These are phyloP conservation scores for Planococcus citri DNA, from an alignment of 1,140 invertebrate species.

Conservation along the genomic window DNA sequence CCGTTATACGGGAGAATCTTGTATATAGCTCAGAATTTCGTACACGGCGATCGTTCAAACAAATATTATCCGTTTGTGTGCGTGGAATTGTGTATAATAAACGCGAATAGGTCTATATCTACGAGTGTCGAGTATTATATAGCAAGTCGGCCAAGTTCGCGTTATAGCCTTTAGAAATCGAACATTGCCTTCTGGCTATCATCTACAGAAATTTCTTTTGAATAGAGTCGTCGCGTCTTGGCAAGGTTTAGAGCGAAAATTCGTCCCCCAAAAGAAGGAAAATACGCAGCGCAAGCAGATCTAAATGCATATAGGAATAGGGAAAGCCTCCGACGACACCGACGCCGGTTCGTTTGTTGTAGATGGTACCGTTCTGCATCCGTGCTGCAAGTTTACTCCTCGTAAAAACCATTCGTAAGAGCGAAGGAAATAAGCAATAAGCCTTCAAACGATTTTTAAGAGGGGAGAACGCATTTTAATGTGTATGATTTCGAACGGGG, in stretches of 20 bases:
- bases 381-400: neutral
- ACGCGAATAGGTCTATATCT: neutral
- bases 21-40: neutral
- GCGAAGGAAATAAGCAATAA: conserved; percentile 14
- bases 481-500: neutral
- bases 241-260: neutral
- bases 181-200: neutral
- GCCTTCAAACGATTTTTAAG: conserved; percentile 15
- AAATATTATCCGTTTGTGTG: too few relatives aligned
- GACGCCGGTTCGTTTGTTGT: neutral
- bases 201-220: neutral
- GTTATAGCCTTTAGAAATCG: conserved; percentile 8
- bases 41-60: too few relatives aligned
- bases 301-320: too few relatives aligned
- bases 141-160: conserved; percentile 9
- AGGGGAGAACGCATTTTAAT: conserved; percentile 13
- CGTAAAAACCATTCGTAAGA: conserved; percentile 4
- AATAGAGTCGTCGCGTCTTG: neutral
- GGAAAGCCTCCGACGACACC: too few relatives aligned
- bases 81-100: neutral
- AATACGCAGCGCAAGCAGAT: too few relatives aligned
- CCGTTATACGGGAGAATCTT: neutral
- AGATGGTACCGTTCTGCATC: neutral
- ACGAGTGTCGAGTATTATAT: too few relatives aligned
- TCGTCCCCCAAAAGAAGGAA: too few relatives aligned